Conservation (phyloP, 2,888 invertebrate genomes). For the Gnatocerus cornutus region DNA sequence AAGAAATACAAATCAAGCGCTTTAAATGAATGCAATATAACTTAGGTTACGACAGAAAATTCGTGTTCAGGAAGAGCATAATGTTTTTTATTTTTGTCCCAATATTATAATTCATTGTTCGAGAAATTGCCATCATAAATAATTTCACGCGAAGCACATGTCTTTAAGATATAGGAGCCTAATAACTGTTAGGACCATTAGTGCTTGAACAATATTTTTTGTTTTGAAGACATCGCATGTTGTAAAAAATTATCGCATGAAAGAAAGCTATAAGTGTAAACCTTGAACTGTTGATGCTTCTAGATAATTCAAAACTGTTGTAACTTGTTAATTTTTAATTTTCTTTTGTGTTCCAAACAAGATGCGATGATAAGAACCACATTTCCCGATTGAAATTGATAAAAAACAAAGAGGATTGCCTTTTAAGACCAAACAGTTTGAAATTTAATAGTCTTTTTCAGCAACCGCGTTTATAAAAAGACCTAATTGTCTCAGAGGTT, state of each 20-base stretch:
- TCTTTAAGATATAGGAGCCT: background rate
- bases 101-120: conserved; percentile 56
- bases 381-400: background rate
- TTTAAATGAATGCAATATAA: conserved; percentile 57
- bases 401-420: background rate
- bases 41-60: conserved; percentile 56
- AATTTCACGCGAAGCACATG: conserved; percentile 51
- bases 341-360: background rate
- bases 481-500: conserved; percentile 2
- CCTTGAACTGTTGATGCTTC: conserved; percentile 26
- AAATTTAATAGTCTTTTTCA: conserved; percentile 9
- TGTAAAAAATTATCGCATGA: conserved; percentile 24
- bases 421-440: background rate
- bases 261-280: conserved; percentile 25
- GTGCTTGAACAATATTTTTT: background rate
- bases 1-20: conserved; percentile 51
- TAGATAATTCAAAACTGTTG: conserved; percentile 17
- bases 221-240: conserved; percentile 14
- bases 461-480: conserved; percentile 1
- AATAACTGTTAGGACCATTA: background rate
- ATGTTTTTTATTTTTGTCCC: conserved; percentile 55
- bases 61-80: conserved; percentile 58
- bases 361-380: background rate
- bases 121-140: conserved; percentile 52
- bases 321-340: conserved; percentile 7